Conservation (phyloP, 2,888 invertebrate genomes). For the Imbricaverruca yamaguchii region DNA sequence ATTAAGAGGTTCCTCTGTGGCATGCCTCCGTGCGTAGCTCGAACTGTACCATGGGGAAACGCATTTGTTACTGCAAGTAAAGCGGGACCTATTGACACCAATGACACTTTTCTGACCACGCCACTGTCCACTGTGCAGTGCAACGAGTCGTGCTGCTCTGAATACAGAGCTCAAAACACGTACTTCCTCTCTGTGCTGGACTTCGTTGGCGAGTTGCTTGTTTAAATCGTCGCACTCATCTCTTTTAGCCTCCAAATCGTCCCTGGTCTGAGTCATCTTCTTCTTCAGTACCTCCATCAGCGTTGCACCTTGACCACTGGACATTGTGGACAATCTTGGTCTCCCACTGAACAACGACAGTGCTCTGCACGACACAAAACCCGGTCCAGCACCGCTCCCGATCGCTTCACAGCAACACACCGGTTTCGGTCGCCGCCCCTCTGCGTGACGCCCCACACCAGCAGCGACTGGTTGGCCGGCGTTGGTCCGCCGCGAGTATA, state of each 20-base stretch:
- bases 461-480: not conserved
- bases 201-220: not conserved
- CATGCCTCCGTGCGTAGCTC: too few species aligned
- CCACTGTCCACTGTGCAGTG: too few species aligned
- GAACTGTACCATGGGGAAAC: too few species aligned
- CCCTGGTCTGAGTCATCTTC: constrained; percentile 98
- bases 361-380: not conserved
- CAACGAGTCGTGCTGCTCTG: too few species aligned
- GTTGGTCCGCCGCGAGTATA: not conserved
- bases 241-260: constrained; percentile 73
- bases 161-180: not conserved
- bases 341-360: too few species aligned
- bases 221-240: constrained; percentile 9
- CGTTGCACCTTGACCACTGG: constrained; percentile 62
- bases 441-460: not conserved
- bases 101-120: too few species aligned
- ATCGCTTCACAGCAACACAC: not conserved
- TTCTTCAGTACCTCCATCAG: constrained; percentile 96
- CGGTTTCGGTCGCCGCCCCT: constrained; percentile 25
- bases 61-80: too few species aligned
- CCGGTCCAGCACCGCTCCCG: not conserved
- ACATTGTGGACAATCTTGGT: not conserved
- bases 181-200: not conserved
- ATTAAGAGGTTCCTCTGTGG: too few species aligned
- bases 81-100: too few species aligned